Percentiles rank a stretch among this genome's conserved stretches.
Conservation (phyloP, 2,797 vertebrate species). For the Eupleurogrammus muticus region DNA sequence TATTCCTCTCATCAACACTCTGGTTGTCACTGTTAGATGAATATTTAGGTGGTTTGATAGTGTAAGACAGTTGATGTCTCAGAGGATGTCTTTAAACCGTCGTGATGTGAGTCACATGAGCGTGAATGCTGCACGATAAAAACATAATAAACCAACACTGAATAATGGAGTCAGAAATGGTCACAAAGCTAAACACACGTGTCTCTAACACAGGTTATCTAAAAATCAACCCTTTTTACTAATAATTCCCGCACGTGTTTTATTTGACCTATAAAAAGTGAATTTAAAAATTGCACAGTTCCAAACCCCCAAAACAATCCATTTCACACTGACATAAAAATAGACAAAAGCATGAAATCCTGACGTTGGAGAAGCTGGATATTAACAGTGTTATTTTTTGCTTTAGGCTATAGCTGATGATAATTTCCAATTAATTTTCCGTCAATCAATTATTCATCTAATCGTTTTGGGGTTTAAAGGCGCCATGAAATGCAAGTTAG, state of each 20-base stretch:
- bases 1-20: background rate
- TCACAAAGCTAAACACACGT: background rate
- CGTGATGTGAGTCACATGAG: no score
- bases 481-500: no score
- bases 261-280: no score
- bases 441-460: background rate
- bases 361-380: background rate
- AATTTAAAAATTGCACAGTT: background rate
- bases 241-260: background rate
- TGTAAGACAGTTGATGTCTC: no score
- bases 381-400: background rate
- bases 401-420: background rate
- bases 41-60: background rate
- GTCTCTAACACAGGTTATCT: background rate
- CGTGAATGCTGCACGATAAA: background rate
- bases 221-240: background rate
- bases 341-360: background rate
- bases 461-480: background rate
- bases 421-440: background rate
- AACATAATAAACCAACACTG: background rate
- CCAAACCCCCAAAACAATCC: background rate
- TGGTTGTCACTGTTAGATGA: background rate
- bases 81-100: background rate
- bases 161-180: background rate
- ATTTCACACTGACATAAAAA: background rate